Conservation (phyloP, 1,140 invertebrate species). For the Microplitis mediator region DNA sequence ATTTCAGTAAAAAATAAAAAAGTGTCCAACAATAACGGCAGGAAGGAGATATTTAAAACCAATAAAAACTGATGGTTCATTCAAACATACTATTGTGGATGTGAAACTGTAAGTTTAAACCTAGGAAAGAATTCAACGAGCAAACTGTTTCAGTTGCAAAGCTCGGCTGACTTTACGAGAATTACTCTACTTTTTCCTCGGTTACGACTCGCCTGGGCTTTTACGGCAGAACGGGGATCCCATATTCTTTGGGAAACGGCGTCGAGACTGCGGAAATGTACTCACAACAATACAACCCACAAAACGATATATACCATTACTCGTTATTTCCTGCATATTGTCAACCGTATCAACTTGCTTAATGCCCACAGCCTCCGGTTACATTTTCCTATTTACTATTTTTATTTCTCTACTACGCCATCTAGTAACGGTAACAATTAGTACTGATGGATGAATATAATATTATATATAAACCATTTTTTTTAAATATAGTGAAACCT, state of each 20-base stretch:
- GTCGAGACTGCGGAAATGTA: conserved; percentile 17
- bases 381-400: background rate
- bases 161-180: conserved; percentile 31
- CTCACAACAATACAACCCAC: conserved; percentile 11
- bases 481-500: too few species aligned
- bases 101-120: conserved; percentile 16
- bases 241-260: conserved; percentile 23
- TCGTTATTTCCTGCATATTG: conserved; percentile 23
- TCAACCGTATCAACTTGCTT: background rate
- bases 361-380: background rate
- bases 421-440: too few species aligned
- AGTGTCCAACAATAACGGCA: too few species aligned
- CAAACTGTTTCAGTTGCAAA: conserved; percentile 22
- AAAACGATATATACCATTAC: conserved; percentile 8
- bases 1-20: too few species aligned
- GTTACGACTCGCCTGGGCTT: conserved; percentile 7
- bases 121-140: conserved; percentile 29
- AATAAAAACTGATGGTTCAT: conserved; percentile 16
- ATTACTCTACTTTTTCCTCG: conserved; percentile 21
- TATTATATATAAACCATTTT: too few species aligned
- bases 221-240: conserved; percentile 1
- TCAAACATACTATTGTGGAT: conserved; percentile 23
- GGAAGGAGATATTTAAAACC: too few species aligned
- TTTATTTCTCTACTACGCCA: background rate
- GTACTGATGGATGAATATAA: background rate